Base-by-base conservation (phyloP, 35 echinoderm and acorn worm genomes). In the Ophiothrix spiculata region DNA sequence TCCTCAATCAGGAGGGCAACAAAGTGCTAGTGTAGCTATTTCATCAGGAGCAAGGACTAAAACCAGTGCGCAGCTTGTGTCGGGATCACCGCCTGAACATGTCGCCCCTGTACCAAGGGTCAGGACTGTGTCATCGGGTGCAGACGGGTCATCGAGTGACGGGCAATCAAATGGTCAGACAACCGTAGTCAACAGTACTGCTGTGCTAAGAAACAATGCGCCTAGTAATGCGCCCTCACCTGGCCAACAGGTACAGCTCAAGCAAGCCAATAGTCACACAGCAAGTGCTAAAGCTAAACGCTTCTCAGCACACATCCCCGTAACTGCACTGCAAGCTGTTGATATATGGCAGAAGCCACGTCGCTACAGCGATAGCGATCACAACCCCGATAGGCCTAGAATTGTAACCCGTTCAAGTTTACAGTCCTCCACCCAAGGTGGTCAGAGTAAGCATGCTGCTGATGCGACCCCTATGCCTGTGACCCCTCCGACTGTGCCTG, bases 201-300 rank as follows among this genome's bases (percentile, higher is more conserved):
- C 60, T 12, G 60, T 69, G 60, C 60, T 69, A 69, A 69, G 60
- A 69, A 69, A n/a, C 37, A 31, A 75, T 81, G n/a, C n/a, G n/a
- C 31, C 88, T 23, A 49, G 40, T 75, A 60, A 40, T 81, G 39
- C 88, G n/a, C 81, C 19, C 34, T 84, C 81, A 54, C 54, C 81
- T 32, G 45, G 45, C 37, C 81, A 54, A 63, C 81, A 84, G 81
- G 81, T 84, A 90, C 73, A 77, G 76, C 29, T 84, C 32, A 56
- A 90, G 63, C 36, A 60, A 80, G 56, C 38, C 40, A 74, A 64
- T 77, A 29, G 39, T 77, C 39, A 69, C 84, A 38, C 84, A 56
- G 37, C 79, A 76, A 81, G 88, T 90, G 80, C 88, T 38, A 90
- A 90, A 84, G 25, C 64, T 33, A 90, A 90, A 84, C 88, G 88